Percentiles rank a stretch among this genome's conserved stretches.
Conservation (phyloP, 2,888 invertebrate genomes). For the Trisateles emortualis region DNA sequence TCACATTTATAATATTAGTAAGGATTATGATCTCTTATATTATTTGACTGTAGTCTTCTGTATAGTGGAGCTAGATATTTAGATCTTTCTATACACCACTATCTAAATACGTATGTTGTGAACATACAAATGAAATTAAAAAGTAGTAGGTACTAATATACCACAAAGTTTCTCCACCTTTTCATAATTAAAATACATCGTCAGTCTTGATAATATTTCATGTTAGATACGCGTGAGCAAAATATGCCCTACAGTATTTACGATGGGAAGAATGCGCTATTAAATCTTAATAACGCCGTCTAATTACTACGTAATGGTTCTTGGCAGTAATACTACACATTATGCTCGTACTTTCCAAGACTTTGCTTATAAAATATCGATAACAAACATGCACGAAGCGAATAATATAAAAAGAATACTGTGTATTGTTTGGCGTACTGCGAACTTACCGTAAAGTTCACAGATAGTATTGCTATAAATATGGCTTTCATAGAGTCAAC, state of each 20-base stretch:
- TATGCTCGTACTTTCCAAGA: constrained; percentile 5
- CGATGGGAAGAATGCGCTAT: constrained; percentile 40
- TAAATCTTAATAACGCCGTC: constrained; percentile 46
- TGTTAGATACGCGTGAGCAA: constrained; percentile 5
- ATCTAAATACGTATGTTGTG: too few relatives aligned
- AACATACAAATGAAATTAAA: neutral
- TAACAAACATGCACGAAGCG: constrained; percentile 7
- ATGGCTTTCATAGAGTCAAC: too few relatives aligned
- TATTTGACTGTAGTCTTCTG: too few relatives aligned
- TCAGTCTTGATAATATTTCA: constrained; percentile 1
- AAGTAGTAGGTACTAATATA: neutral
- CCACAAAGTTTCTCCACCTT: neutral
- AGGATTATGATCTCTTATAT: too few relatives aligned
- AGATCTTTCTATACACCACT: too few relatives aligned
- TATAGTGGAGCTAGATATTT: too few relatives aligned
- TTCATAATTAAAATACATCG: constrained; percentile 3
- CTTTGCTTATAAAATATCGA: constrained; percentile 15
- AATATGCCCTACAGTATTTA: constrained; percentile 34
- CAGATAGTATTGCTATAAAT: too few relatives aligned
- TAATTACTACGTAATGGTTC: constrained; percentile 34
- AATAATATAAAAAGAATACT: neutral
- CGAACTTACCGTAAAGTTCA: neutral
- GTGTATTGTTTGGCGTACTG: neutral
- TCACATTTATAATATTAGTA: too few relatives aligned
- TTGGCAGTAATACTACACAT: constrained; percentile 4